phyloP scores from a whole-genome alignment of 2,113 vertebrate species.

The Datnioides undecimradiatus region DNA sequence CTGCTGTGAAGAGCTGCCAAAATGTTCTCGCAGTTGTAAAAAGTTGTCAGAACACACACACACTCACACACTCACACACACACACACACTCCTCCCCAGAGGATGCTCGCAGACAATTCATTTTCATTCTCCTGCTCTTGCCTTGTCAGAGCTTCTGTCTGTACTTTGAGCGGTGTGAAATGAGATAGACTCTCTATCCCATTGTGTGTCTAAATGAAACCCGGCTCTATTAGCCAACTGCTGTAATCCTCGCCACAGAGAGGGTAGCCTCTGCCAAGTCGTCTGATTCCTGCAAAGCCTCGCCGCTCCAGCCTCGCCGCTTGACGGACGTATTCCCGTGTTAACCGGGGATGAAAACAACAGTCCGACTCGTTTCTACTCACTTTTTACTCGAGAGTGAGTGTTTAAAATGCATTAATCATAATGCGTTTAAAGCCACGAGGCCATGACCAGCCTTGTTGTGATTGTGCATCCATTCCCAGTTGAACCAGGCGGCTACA shows the following conservation, averaged over 20 bases:
- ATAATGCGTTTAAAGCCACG: too few species aligned
- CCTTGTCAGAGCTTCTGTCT: background rate
- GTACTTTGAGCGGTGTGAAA: constrained; percentile 2
- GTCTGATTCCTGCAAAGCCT: constrained; percentile 1
- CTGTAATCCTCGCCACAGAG: background rate
- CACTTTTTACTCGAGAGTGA: too few species aligned
- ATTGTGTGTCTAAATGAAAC: constrained; percentile 23
- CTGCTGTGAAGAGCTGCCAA: background rate
- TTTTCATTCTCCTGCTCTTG: background rate
- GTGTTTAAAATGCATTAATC: background rate
- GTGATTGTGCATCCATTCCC: too few species aligned
- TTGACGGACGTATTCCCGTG: background rate
- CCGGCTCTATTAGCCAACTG: constrained; percentile 1
- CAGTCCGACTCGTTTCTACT: background rate
- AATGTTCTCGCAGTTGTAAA: background rate
- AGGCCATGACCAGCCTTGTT: too few species aligned
- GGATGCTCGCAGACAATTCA: background rate
- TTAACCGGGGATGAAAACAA: background rate
- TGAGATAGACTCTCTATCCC: background rate
- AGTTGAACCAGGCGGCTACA: too few species aligned
- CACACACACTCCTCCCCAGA: background rate
- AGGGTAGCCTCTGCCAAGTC: background rate
- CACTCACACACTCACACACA: background rate
- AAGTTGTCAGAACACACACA: background rate
- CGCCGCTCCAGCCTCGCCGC: background rate